phyloP scores from a whole-genome alignment of 2,888 invertebrate genomes.

The Agriopis aurantiaria region DNA sequence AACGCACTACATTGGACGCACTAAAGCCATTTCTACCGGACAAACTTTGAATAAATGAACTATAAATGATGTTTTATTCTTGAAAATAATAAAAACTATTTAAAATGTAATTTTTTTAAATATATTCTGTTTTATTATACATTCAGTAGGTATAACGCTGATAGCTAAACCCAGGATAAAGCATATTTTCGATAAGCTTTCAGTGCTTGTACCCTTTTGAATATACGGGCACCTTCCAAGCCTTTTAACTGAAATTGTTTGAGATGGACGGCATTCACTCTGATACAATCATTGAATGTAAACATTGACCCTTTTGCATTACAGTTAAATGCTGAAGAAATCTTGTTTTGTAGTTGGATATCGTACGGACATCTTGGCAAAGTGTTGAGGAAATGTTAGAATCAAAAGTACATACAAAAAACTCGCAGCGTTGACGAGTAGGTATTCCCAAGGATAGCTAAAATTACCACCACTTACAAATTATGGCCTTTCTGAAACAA shows the following conservation, averaged over 20 bases:
- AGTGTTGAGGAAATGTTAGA: background rate
- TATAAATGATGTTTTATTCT: no score
- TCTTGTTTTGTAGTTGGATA: constrained; percentile 20
- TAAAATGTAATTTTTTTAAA: no score
- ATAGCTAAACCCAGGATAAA: constrained; percentile 5
- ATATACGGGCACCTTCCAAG: constrained; percentile 49
- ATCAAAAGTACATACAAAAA: background rate
- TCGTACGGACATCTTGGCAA: background rate
- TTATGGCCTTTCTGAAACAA: no score
- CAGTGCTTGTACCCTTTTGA: constrained; percentile 50
- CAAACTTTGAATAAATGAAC: no score
- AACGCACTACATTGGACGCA: no score
- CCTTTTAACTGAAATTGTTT: constrained; percentile 63
- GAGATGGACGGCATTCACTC: constrained; percentile 54
- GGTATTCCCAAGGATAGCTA: no score
- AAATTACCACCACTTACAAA: no score
- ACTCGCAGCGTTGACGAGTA: background rate
- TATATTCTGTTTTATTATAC: no score
- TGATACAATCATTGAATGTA: constrained; percentile 52
- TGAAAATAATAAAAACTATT: no score
- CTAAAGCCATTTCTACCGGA: no score
- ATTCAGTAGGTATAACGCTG: no score
- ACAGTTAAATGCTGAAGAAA: constrained; percentile 42
- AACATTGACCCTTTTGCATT: constrained; percentile 55
- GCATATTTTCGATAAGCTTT: constrained; percentile 37